Percentiles rank a stretch among this genome's conserved stretches.
phyloP scores from a whole-genome alignment of 2,888 invertebrate species.

The Conops quadrifasciatus region DNA sequence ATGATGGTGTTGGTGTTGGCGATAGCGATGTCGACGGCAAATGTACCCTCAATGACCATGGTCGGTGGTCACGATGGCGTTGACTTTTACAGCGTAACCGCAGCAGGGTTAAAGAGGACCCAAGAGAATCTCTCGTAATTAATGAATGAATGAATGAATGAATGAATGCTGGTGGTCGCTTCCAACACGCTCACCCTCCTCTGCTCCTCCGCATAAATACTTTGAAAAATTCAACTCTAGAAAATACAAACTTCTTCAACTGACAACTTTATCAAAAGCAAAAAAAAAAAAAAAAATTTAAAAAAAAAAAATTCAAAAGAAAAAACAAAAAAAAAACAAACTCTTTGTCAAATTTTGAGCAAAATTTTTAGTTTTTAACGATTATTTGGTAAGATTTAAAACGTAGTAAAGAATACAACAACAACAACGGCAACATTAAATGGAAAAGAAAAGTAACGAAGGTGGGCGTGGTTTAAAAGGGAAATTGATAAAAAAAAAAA shows the following conservation, averaged over 20 bases:
- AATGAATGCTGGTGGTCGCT: not conserved
- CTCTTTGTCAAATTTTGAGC: conserved; percentile 23
- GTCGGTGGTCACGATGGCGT: no score
- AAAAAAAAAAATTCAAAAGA: not conserved
- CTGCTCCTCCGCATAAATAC: not conserved
- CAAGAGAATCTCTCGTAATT: not conserved
- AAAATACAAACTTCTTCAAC: not conserved
- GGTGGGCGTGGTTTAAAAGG: conserved; percentile 16
- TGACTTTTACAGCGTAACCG: not conserved
- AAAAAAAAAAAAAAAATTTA: conserved; percentile 5
- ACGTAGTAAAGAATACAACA: conserved; percentile 13
- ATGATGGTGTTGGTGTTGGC: no score
- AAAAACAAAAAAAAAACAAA: conserved; percentile 12
- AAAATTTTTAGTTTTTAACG: conserved; percentile 26
- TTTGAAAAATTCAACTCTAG: not conserved
- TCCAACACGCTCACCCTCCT: no score
- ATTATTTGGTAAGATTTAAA: conserved; percentile 21
- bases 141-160: not conserved
- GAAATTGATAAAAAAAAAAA: not conserved
- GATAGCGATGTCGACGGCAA: not conserved
- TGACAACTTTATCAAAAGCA: not conserved
- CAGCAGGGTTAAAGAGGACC: not conserved
- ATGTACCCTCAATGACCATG: conserved; percentile 6
- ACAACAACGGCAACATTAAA: conserved; percentile 7
- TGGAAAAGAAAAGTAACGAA: conserved; percentile 13